These are phyloP conservation scores for Lycocorax pyrrhopterus DNA, from an alignment of 2,113 vertebrate species.

Conservation along the genomic window DNA sequence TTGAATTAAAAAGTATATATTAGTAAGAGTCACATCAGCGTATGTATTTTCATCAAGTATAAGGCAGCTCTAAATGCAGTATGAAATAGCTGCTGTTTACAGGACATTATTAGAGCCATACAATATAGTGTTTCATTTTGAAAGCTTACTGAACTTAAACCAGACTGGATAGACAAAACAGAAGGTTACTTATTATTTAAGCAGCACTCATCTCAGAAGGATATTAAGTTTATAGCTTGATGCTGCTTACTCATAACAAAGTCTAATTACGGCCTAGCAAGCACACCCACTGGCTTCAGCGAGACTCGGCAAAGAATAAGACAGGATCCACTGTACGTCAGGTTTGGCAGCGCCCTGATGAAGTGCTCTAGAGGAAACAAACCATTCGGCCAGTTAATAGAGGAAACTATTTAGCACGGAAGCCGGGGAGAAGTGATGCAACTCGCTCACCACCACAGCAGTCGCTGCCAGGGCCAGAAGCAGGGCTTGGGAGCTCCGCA, in stretches of 20 bases:
- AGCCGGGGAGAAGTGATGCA: neutral
- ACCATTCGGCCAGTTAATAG: conserved; percentile 27
- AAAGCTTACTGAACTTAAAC: conserved; percentile 1
- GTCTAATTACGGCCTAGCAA: conserved; percentile 31
- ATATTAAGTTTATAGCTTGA: neutral
- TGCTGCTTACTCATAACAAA: conserved; percentile 46
- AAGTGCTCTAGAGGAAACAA: conserved; percentile 43
- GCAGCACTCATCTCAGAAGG: conserved; percentile 3
- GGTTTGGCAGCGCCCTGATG: conserved; percentile 50
- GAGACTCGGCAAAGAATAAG: neutral
- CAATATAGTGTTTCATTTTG: neutral
- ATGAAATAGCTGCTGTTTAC: neutral
- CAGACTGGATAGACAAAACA: neutral
- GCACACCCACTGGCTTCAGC: conserved; percentile 27
- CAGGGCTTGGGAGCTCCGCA: neutral
- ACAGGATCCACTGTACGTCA: neutral
- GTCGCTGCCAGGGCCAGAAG: neutral
- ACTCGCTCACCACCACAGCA: neutral
- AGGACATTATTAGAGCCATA: neutral
- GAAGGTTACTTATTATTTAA: conserved; percentile 2
- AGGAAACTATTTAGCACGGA: conserved; percentile 43
- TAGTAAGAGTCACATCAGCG: neutral
- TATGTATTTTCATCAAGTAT: neutral
- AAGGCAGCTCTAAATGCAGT: neutral
- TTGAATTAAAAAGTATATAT: neutral